phyloP scores from a whole-genome alignment of 2,113 vertebrate species.

The Clinocottus analis region DNA sequence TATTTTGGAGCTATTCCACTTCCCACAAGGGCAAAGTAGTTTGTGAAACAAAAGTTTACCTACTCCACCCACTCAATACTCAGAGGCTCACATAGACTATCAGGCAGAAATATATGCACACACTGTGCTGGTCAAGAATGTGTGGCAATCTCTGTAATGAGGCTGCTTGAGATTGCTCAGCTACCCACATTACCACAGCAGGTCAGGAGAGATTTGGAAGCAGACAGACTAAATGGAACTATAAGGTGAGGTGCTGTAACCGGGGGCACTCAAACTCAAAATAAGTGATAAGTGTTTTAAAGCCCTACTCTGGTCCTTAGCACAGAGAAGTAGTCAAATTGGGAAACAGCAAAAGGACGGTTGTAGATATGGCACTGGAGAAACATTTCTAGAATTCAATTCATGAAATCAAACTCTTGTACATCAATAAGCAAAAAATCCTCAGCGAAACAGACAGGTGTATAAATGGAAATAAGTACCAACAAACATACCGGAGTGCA shows the following conservation, averaged over 20 bases:
- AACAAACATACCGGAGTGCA: not conserved
- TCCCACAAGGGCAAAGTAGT: constrained; percentile 54
- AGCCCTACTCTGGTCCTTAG: constrained; percentile 3
- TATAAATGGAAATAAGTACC: constrained; percentile 1
- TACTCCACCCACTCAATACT: constrained; percentile 45
- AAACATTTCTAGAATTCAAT: not conserved
- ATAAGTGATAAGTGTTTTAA: constrained; percentile 40
- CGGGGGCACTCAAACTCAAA: constrained; percentile 48
- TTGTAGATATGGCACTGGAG: not conserved
- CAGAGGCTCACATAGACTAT: constrained; percentile 30
- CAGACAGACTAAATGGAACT: constrained; percentile 49
- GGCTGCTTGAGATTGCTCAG: constrained; percentile 51
- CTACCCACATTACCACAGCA: constrained; percentile 38
- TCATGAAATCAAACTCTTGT: not conserved
- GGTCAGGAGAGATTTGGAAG: constrained; percentile 47
- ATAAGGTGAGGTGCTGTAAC: constrained; percentile 39
- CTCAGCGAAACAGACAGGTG: not conserved
- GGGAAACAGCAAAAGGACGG: not conserved
- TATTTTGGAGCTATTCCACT: constrained; percentile 48
- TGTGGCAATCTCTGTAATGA: constrained; percentile 49
- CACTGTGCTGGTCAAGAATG: constrained; percentile 21
- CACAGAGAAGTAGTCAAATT: constrained; percentile 17
- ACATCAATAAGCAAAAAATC: not conserved
- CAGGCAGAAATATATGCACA: constrained; percentile 37
- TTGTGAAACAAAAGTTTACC: constrained; percentile 60